phyloP scores from a whole-genome alignment of 2,113 vertebrate genomes.

The Meleagris gallopavo region DNA sequence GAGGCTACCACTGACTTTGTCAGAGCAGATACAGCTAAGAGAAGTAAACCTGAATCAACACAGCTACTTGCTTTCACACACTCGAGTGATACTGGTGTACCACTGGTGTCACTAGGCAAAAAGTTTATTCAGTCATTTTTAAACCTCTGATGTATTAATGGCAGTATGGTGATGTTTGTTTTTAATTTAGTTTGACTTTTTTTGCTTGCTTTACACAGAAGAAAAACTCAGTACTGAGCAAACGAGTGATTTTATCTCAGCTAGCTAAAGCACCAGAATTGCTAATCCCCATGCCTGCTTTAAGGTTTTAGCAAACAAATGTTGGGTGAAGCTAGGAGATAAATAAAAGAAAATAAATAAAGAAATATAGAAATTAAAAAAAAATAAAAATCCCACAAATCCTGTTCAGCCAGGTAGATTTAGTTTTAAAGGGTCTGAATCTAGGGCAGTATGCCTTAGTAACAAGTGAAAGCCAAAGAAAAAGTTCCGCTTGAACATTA shows the following conservation, averaged over 20 bases:
- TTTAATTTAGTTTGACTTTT: not conserved
- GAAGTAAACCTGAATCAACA: conserved; percentile 28
- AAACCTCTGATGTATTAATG: not conserved
- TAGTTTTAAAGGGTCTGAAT: not conserved
- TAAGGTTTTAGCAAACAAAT: not conserved
- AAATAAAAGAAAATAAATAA: no score
- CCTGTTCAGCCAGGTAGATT: not conserved
- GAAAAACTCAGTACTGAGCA: not conserved
- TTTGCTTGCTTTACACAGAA: not conserved
- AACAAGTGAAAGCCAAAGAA: not conserved
- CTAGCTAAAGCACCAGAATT: not conserved
- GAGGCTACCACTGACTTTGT: conserved; percentile 3
- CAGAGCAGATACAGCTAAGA: not conserved
- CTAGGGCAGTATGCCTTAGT: conserved; percentile 13
- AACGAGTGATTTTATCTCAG: not conserved
- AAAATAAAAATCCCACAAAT: not conserved
- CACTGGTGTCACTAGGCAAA: not conserved
- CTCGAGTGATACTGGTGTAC: not conserved
- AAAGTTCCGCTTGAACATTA: not conserved
- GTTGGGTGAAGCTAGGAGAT: not conserved
- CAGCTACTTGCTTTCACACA: not conserved
- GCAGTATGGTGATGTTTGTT: not conserved
- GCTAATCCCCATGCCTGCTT: not conserved
- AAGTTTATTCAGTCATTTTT: not conserved
- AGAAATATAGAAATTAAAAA: no score